Evolutionary conservation across 2,113 vertebrate species (phyloP).

Genomic region (Thunnus maccoyii): DNA sequence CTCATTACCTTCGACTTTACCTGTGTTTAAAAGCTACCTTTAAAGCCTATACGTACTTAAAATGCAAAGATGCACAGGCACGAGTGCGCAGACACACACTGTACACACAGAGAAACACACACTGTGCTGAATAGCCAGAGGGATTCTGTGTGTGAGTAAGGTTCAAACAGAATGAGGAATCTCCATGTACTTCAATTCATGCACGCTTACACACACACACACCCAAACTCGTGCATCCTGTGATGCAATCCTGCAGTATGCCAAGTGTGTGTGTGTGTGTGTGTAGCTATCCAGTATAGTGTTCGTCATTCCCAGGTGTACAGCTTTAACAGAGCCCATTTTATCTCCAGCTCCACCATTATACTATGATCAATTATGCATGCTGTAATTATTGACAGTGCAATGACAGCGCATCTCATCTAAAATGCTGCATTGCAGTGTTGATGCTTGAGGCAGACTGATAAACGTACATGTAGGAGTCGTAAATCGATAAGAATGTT

Average conservation of each 20-base stretch:
- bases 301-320: conserved; percentile 54
- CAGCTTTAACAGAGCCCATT: conserved; percentile 52
- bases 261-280: not conserved
- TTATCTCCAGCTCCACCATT: conserved; percentile 59
- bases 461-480: conserved; percentile 51
- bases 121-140: conserved; percentile 68
- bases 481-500: conserved; percentile 52
- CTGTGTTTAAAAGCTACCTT: conserved; percentile 36
- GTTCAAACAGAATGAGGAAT: conserved; percentile 84
- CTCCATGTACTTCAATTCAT: conserved; percentile 48
- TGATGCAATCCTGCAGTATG: conserved; percentile 66
- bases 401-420: conserved; percentile 72
- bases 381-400: conserved; percentile 79
- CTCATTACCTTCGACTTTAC: conserved; percentile 15
- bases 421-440: conserved; percentile 74
- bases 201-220: conserved; percentile 24
- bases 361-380: conserved; percentile 81
- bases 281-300: conserved; percentile 5
- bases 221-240: conserved; percentile 30
- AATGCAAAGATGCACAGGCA: conserved; percentile 50
- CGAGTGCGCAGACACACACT: not conserved
- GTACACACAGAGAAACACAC: conserved; percentile 8
- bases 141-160: conserved; percentile 69
- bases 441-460: conserved; percentile 69
- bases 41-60: conserved; percentile 39